Percentiles rank a stretch among this genome's conserved stretches.
These are phyloP conservation scores for Heloderma charlesbogerti DNA, from an alignment of 2,113 vertebrate genomes.

Conservation along the genomic window DNA sequence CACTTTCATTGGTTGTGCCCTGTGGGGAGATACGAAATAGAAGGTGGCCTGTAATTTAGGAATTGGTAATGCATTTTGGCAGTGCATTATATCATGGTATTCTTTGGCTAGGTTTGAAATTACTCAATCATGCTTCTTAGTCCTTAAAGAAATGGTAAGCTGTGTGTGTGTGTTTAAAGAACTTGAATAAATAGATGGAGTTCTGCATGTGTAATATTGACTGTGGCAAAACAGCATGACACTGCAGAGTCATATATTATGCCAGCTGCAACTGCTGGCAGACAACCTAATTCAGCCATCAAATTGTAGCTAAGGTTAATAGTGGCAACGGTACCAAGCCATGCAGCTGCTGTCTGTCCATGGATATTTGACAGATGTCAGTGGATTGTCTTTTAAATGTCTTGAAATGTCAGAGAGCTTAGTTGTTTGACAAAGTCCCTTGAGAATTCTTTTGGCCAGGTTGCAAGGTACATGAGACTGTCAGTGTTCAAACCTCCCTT, in stretches of 20 bases:
- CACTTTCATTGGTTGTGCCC: neutral
- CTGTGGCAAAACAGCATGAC: slow-evolving; percentile 62
- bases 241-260: slow-evolving; percentile 53
- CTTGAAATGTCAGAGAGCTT: slow-evolving; percentile 42
- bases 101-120: slow-evolving; percentile 25
- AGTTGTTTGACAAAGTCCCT: slow-evolving; percentile 36
- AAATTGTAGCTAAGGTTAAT: slow-evolving; percentile 62
- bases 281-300: slow-evolving; percentile 71
- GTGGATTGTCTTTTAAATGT: slow-evolving; percentile 50
- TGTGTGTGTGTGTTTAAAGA: slow-evolving; percentile 49
- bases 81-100: slow-evolving; percentile 12
- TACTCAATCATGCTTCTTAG: slow-evolving; percentile 12
- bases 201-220: slow-evolving; percentile 54
- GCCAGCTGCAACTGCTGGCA: slow-evolving; percentile 71
- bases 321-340: slow-evolving; percentile 53
- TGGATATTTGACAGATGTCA: slow-evolving; percentile 58
- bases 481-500: slow-evolving; percentile 30
- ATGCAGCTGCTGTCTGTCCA: slow-evolving; percentile 61
- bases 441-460: slow-evolving; percentile 1
- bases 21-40: neutral
- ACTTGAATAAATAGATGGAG: slow-evolving; percentile 47
- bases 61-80: slow-evolving; percentile 1
- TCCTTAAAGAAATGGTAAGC: slow-evolving; percentile 43
- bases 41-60: neutral
- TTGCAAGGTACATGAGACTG: slow-evolving; percentile 13